Evolutionary conservation across 2,888 invertebrate genomes (phyloP).

Genomic region (Nomada ferruginata): DNA sequence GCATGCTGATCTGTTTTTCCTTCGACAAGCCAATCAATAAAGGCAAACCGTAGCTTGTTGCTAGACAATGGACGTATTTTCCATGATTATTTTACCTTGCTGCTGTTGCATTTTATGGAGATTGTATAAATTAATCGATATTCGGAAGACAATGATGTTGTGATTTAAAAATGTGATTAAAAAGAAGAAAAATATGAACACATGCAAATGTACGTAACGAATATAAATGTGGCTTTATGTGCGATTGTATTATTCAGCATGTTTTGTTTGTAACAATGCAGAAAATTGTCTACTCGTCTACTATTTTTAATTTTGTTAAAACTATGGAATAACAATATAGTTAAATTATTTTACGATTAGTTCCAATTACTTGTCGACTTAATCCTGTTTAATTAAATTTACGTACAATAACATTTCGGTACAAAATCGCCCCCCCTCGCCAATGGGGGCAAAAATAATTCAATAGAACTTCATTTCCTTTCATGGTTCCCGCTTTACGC

Average conservation of each 20-base stretch:
- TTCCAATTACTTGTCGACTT: too few species aligned
- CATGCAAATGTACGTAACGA: too few species aligned
- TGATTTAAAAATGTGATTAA: background rate
- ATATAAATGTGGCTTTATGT: too few species aligned
- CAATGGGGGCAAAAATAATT: slow-evolving; percentile 14
- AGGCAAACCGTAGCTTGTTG: background rate
- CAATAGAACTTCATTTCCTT: slow-evolving; percentile 4
- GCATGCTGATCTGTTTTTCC: slow-evolving; percentile 45
- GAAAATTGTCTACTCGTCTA: too few species aligned
- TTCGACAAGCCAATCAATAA: slow-evolving; percentile 37
- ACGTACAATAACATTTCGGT: background rate
- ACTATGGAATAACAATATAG: too few species aligned
- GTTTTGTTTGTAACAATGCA: too few species aligned
- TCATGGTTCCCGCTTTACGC: slow-evolving; percentile 15
- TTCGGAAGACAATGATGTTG: background rate
- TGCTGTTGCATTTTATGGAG: background rate
- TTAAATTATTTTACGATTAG: too few species aligned
- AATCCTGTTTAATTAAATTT: too few species aligned
- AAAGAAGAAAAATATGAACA: too few species aligned
- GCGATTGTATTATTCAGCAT: too few species aligned
- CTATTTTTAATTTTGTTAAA: too few species aligned
- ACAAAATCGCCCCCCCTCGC: background rate
- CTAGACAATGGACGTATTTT: slow-evolving; percentile 13
- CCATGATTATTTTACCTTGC: background rate
- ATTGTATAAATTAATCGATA: background rate